Evolutionary conservation across 2,113 vertebrate species (phyloP).

Genomic region (Istiophorus platypterus): DNA sequence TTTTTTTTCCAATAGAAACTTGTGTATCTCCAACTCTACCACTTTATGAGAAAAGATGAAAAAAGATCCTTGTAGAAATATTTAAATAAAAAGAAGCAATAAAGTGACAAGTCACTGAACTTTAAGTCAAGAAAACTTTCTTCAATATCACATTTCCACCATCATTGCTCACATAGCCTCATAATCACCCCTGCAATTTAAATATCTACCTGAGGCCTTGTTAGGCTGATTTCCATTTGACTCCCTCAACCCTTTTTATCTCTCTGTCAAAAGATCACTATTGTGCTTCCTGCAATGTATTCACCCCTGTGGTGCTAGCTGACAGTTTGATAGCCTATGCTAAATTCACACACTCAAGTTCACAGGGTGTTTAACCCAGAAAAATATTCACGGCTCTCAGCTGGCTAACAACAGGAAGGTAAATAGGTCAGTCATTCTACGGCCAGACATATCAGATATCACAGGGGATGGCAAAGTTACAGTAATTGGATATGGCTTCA

Average conservation of each 20-base stretch:
- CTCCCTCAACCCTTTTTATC: conserved; percentile 29
- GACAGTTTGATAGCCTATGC: conserved; percentile 56
- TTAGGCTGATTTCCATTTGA: conserved; percentile 35
- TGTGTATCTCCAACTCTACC: not conserved
- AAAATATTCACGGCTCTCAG: conserved; percentile 53
- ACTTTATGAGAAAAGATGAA: not conserved
- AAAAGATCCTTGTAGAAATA: not conserved
- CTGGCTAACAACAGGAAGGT: conserved; percentile 56
- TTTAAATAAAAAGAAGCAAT: conserved; percentile 17
- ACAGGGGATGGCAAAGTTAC: conserved; percentile 30
- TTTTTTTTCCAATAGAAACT: not conserved
- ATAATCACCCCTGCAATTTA: conserved; percentile 7
- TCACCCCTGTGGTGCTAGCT: conserved; percentile 4
- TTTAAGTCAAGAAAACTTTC: not conserved
- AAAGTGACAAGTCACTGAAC: conserved; percentile 1
- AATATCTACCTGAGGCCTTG: conserved; percentile 36
- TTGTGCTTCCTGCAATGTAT: conserved; percentile 1
- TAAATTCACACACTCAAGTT: conserved; percentile 46
- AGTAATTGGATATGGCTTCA: conserved; percentile 63
- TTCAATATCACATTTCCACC: conserved; percentile 8
- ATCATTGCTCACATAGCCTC: not conserved
- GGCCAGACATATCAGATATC: conserved; percentile 66
- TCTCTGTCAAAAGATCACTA: conserved; percentile 29
- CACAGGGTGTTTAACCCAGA: conserved; percentile 57
- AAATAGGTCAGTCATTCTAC: conserved; percentile 64